Evolutionary conservation across 2,888 invertebrate species (phyloP), one percentile per base, ranked within the genome.

Genomic region (Conus canariensis): DNA sequence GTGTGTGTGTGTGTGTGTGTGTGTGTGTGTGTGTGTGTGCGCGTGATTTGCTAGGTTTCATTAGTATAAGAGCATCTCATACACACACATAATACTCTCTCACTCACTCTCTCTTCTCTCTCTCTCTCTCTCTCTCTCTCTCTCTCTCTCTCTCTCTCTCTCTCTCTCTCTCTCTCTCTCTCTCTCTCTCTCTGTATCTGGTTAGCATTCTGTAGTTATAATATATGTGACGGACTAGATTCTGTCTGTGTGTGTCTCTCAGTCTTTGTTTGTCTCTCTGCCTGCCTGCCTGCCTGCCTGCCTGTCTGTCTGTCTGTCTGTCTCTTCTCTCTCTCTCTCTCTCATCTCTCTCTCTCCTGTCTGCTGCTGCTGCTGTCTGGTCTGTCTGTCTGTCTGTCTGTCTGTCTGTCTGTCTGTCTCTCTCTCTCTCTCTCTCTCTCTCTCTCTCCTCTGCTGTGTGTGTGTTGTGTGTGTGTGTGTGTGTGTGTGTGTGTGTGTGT

Each of bases 391-490:
- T n/a, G 64, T 3, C 12, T 16, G 64, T 74, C 74, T 74, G 22
- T 70, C 74, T 74, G 22, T 6, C 74, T 74, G 19, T 74, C 74
- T 74, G 4, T 74, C 74, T 74, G 0, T 74, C 22, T 74, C 74
- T 74, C 74, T 74, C 74, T 74, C 74, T 74, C 74, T 74, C 74
- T 74, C 74, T 74, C 74, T 74, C 74, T 74, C n/a, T 74, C 74
- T 74, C n/a, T 74, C 74, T n/a, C 74, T 5, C 3, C 74, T 74
- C 74, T 74, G 8, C 74, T 74, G 16, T 74, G 16, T 74, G 16
- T 74, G 22, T 74, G 19, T 74, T 74, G 8, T 74, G 22, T 74
- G 19, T 74, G 16, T 74, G 22, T 74, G 19, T 74, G 22, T 74
- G 8, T 74, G 22, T 74, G 19, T 74, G 16, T 74, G 19, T 74